Evolutionary conservation across 2,113 vertebrate genomes (phyloP).

Genomic region (Calypte anna): DNA sequence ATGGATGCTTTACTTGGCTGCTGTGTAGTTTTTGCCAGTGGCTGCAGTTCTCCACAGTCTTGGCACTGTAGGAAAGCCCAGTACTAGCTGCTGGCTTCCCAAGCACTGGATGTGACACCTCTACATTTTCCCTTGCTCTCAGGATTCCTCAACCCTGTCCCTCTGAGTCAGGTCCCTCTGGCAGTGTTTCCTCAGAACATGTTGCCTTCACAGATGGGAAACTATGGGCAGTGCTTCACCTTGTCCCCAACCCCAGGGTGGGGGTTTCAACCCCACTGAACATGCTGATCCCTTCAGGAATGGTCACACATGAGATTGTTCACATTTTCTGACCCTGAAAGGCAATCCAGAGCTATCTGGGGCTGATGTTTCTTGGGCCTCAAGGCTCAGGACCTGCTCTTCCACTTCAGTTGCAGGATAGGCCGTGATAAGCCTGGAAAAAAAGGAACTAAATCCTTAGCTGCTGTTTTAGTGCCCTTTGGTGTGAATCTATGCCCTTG

Average conservation of each 20-base stretch:
- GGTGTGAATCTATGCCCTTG: background rate
- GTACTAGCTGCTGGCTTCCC: background rate
- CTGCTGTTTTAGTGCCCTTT: background rate
- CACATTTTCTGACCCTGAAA: background rate
- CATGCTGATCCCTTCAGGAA: background rate
- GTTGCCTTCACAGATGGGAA: background rate
- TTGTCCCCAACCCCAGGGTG: background rate
- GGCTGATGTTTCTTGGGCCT: background rate
- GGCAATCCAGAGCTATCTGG: background rate
- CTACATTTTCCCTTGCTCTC: background rate
- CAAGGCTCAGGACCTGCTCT: background rate
- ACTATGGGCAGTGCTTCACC: background rate
- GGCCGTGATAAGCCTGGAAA: background rate
- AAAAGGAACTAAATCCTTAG: background rate
- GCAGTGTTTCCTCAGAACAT: rapidly evolving
- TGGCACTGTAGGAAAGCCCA: background rate
- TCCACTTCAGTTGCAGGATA: rapidly evolving
- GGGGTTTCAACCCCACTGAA: background rate
- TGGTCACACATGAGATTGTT: rapidly evolving
- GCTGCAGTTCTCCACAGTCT: background rate
- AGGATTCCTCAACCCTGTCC: background rate
- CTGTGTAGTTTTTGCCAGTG: background rate
- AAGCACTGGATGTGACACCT: background rate
- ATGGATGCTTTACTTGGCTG: background rate
- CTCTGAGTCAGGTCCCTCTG: background rate